Conservation (phyloP, 2,797 vertebrate species). For the Diglossa cyanea region DNA sequence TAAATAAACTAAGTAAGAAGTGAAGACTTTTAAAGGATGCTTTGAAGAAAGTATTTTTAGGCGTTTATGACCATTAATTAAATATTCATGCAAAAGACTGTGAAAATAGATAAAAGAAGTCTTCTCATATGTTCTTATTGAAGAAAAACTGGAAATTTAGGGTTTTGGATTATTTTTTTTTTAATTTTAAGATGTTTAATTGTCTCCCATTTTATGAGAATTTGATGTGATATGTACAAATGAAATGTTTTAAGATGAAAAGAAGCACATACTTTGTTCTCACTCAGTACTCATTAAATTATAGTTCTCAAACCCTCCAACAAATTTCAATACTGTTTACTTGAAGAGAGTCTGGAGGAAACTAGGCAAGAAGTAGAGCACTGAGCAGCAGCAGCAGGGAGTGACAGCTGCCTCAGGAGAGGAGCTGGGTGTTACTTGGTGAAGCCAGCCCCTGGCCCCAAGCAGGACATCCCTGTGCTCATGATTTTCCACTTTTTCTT, state of each 20-base stretch:
- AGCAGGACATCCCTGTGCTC: neutral
- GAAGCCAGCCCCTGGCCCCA: neutral
- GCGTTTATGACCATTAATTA: neutral
- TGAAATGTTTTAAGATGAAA: neutral
- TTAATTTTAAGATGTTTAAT: neutral
- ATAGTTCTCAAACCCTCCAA: neutral
- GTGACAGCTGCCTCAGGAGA: accelerated
- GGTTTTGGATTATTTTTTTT: neutral
- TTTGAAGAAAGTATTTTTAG: neutral
- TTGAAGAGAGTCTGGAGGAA: neutral
- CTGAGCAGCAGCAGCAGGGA: neutral
- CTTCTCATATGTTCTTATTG: neutral
- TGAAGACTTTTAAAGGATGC: neutral
- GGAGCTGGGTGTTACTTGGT: neutral
- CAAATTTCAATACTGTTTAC: neutral
- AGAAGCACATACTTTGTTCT: neutral
- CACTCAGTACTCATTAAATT: neutral
- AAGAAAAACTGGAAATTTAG: neutral
- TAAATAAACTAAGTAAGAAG: neutral
- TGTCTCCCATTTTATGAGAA: neutral
- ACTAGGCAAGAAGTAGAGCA: neutral
- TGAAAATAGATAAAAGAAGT: neutral
- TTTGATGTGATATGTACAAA: neutral
- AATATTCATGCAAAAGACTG: neutral
- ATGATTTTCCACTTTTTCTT: neutral